Percentiles rank a stretch among this genome's conserved stretches.
Evolutionary conservation across 2,888 invertebrate genomes (phyloP).

Genomic region (Sesamia inferens): DNA sequence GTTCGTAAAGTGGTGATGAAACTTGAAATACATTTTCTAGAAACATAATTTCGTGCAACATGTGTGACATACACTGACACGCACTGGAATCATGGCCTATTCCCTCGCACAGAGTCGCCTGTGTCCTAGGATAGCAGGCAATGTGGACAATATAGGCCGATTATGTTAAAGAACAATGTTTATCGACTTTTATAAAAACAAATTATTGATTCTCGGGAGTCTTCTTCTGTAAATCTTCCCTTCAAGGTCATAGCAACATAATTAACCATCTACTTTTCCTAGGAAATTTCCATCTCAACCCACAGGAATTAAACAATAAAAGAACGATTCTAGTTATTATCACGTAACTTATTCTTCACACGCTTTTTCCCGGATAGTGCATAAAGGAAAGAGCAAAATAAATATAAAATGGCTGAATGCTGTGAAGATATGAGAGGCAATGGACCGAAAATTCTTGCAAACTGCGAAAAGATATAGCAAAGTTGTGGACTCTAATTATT

Average conservation of each 20-base stretch:
- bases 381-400: conserved; percentile 29
- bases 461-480: conserved; percentile 17
- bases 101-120: too few species aligned
- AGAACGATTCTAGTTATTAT: conserved; percentile 27
- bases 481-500: conserved; percentile 20
- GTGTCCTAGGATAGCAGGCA: too few species aligned
- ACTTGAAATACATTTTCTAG: too few species aligned
- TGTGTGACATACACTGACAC: too few species aligned
- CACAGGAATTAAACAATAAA: conserved; percentile 41
- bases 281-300: conserved; percentile 20
- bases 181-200: neutral
- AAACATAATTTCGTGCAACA: too few species aligned
- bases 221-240: too few species aligned
- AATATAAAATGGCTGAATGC: conserved; percentile 23
- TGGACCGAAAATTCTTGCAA: conserved; percentile 39
- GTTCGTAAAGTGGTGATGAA: too few species aligned
- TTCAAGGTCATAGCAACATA: conserved; percentile 6
- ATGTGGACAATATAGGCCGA: too few species aligned
- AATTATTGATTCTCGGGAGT: neutral
- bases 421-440: conserved; percentile 29
- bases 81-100: too few species aligned
- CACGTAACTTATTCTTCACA: conserved; percentile 30
- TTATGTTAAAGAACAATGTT: neutral
- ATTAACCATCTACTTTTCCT: neutral
- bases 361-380: conserved; percentile 27